Base-by-base conservation (phyloP, 1,140 invertebrate species). In the Uloborus diversus region DNA sequence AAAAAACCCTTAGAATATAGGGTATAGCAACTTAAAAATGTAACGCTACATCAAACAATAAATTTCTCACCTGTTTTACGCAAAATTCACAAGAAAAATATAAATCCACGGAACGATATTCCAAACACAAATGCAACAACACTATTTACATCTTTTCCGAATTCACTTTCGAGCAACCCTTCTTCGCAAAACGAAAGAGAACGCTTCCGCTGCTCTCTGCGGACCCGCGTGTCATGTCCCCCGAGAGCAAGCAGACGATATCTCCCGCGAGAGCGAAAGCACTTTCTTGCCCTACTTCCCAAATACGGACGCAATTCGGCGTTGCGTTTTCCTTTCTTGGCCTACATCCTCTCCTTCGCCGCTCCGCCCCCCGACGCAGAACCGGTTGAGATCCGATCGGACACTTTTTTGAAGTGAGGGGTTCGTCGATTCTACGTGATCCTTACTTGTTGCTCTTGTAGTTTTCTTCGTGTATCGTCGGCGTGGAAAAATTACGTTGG, bases 221-320 rank as follows among this genome's bases (percentile, higher is more conserved):
- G 42, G 23, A 23, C 49, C 28, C 47, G 42, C 47, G 20, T 27
- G 49, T 53, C 28, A 53, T 47, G 66, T 69, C 56, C 56, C 66
- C 47, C 51, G 56, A 69, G 66, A 53, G 66, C 51, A 69, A 53
- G 66, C 66, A 69, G 49, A 69, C 66, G 66, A 69, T 49, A 69
- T 69, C 64, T 49, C 64, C 20, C 56, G 49, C 64, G 66, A 69
- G 66, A 69, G 66, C 51, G 61, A 64, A 42, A 42, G 66, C 25
- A 23, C 23, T 17, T 9, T n/a, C 3, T 32, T 69, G 66, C 66
- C 66, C 66, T 56, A 69, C 66, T 69, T 69, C 66, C 66, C 66
- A 69, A 69, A 69, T 53, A 56, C 42, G 66, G 49, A n/a, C 37
- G 30, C 25, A 20, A 53, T 11, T 32, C 20, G 66, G 28, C 28